These are phyloP conservation scores for Unio delphinus DNA, from an alignment of 2,888 invertebrate species.

Conservation along the genomic window DNA sequence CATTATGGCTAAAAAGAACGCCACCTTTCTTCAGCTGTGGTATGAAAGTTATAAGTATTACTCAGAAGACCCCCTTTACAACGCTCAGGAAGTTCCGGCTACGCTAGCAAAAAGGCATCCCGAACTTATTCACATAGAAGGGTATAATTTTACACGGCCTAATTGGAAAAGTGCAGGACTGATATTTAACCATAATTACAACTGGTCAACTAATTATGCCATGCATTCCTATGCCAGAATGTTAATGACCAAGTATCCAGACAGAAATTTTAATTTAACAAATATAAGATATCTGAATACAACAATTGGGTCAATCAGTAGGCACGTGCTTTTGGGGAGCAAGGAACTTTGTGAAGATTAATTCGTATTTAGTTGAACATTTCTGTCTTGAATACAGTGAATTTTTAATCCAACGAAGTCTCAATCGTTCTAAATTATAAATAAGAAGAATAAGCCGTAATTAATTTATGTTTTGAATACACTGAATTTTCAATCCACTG, in stretches of 20 bases:
- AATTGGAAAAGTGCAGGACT: background rate
- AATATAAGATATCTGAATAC: constrained; percentile 12
- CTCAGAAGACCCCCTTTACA: constrained; percentile 5
- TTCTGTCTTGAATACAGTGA: too few relatives aligned
- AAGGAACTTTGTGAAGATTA: constrained; percentile 23
- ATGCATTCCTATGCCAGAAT: constrained; percentile 8
- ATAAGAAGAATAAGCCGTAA: too few relatives aligned
- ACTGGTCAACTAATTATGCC: constrained; percentile 12
- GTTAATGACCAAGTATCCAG: background rate
- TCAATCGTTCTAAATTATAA: too few relatives aligned
- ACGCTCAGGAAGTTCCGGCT: constrained; percentile 5
- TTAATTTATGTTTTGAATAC: too few relatives aligned
- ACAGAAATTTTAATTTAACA: too few relatives aligned
- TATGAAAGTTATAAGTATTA: constrained; percentile 13
- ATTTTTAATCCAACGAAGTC: too few relatives aligned
- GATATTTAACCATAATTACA: constrained; percentile 6
- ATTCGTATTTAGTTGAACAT: background rate
- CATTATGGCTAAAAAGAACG: constrained; percentile 11
- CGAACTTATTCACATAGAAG: constrained; percentile 12
- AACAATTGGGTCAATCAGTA: constrained; percentile 26
- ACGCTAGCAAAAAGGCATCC: constrained; percentile 9
- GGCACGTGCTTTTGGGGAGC: constrained; percentile 28
- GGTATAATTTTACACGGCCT: constrained; percentile 14
- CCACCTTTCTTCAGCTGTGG: constrained; percentile 13
- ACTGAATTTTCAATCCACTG: too few relatives aligned